These are phyloP conservation scores for Oryctolagus cuniculus DNA, from an alignment of 2,113 vertebrate species.

Conservation along the genomic window mOryCun1.1 NC_091436.1:121423501-121424000, in stretches of 20 bases:
- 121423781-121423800: not conserved
- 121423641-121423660: not conserved
- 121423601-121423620: not conserved
- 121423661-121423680: not conserved
- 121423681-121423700: not conserved
- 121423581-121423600: not conserved
- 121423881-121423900: no score
- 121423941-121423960: no score
- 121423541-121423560: not conserved
- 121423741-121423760: not conserved
- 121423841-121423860: no score
- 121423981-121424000: no score
- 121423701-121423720: not conserved
- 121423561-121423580: not conserved
- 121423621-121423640: not conserved
- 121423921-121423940: no score
- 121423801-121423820: not conserved
- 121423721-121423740: not conserved
- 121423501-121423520: not conserved
- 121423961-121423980: no score
- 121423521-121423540: not conserved
- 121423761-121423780: not conserved
- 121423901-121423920: no score
- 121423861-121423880: no score
- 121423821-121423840: not conserved